These are phyloP conservation scores for Nycticebus coucang DNA, from an alignment of 2,113 vertebrate species.

Conservation along the genomic window DNA sequence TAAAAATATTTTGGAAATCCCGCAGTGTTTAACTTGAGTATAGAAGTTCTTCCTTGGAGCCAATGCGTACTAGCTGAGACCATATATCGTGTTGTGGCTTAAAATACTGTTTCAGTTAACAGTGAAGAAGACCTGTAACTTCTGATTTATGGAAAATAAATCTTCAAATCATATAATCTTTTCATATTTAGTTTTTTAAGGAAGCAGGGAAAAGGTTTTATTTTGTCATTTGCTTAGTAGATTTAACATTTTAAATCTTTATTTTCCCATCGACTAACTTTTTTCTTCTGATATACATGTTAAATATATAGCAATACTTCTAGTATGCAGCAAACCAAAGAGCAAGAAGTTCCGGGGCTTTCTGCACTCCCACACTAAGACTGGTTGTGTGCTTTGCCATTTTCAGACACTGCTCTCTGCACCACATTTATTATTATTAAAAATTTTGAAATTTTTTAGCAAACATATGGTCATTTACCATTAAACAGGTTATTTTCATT, in stretches of 20 bases:
- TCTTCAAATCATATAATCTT: not conserved
- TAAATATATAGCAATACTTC: not conserved
- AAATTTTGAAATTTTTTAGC: not conserved
- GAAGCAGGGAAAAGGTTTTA: not conserved
- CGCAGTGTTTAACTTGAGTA: not conserved
- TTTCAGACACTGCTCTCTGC: not conserved
- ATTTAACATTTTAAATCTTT: not conserved
- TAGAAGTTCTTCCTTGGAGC: not conserved
- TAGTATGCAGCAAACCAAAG: not conserved
- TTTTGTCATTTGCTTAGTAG: not conserved
- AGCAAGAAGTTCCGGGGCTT: not conserved
- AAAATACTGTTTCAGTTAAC: not conserved
- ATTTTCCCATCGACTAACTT: not conserved
- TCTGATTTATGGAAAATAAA: not conserved
- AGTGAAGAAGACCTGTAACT: not conserved
- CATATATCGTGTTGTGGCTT: not conserved
- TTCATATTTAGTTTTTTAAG: not conserved
- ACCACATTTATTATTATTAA: slow-evolving; percentile 16
- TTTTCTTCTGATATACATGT: not conserved
- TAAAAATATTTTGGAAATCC: not conserved
- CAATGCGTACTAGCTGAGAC: not conserved
- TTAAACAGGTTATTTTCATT: slow-evolving; percentile 13
- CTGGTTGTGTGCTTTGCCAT: not conserved
- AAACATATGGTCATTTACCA: slow-evolving; percentile 10
- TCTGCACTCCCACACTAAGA: slow-evolving; percentile 10